phyloP scores from a whole-genome alignment of 2,797 vertebrate genomes.

The Pteropus rufus region DNA sequence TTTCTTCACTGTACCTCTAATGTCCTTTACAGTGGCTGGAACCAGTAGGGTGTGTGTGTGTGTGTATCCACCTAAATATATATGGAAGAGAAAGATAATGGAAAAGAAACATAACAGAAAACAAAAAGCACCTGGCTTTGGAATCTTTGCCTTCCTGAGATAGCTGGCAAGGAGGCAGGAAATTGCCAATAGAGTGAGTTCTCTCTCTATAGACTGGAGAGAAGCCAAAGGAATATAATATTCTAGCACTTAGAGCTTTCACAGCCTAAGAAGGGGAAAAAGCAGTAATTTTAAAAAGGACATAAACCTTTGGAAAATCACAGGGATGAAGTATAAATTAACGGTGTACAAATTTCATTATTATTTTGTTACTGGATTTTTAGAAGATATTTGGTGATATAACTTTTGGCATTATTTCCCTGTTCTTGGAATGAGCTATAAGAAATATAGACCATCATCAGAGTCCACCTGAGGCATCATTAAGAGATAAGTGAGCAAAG shows the following conservation, averaged over 20 bases:
- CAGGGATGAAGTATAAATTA: background rate
- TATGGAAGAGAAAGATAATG: background rate
- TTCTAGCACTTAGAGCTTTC: constrained; percentile 56
- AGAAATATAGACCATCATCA: background rate
- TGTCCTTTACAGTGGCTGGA: background rate
- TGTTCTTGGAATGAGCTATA: background rate
- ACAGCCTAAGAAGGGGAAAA: background rate
- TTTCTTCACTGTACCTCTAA: background rate
- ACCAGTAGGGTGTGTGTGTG: background rate
- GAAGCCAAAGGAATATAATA: constrained; percentile 66
- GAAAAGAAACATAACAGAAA: constrained; percentile 24
- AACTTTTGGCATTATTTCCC: background rate
- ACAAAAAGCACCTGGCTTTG: constrained; percentile 47
- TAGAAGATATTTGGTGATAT: background rate
- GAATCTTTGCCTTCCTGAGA: constrained; percentile 49
- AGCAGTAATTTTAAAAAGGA: constrained; percentile 13
- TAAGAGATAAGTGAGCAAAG: background rate
- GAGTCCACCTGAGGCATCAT: background rate
- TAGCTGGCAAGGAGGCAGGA: constrained; percentile 50
- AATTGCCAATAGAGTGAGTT: constrained; percentile 59
- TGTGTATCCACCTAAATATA: background rate
- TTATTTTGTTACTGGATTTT: background rate
- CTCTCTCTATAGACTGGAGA: constrained; percentile 54
- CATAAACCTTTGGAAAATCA: constrained; percentile 40
- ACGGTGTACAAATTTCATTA: background rate